These are phyloP conservation scores for Drosophila fuyamai DNA, from an alignment of 1,140 invertebrate genomes.

Conservation along the genomic window DNA sequence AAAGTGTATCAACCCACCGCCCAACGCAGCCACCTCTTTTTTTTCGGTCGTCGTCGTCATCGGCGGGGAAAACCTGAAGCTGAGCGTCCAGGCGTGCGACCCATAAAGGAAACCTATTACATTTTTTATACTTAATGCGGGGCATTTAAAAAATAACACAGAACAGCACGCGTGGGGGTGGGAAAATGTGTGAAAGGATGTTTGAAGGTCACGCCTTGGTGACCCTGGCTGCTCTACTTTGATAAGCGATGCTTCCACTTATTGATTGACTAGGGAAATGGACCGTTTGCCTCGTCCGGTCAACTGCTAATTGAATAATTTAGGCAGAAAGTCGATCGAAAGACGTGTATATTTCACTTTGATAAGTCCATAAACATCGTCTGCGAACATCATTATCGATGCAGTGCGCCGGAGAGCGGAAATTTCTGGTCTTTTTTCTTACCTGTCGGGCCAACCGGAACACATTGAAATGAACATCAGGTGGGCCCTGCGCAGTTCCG, in stretches of 20 bases:
- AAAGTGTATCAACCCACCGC: conserved; percentile 36
- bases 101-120: conserved; percentile 71
- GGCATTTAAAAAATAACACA: conserved; percentile 54
- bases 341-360: conserved; percentile 45
- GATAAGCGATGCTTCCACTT: conserved; percentile 54
- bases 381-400: conserved; percentile 44
- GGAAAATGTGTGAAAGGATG: conserved; percentile 59
- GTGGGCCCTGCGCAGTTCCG: conserved; percentile 29
- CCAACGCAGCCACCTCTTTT: conserved; percentile 9
- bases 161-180: conserved; percentile 18
- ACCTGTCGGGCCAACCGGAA: conserved; percentile 42
- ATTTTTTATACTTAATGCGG: conserved; percentile 70
- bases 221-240: conserved; percentile 39
- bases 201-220: conserved; percentile 65
- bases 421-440: conserved; percentile 30
- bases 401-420: conserved; percentile 36
- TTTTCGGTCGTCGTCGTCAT: neutral
- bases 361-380: conserved; percentile 47
- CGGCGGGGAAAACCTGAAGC: conserved; percentile 11
- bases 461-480: conserved; percentile 64
- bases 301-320: conserved; percentile 57
- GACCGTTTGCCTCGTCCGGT: conserved; percentile 3
- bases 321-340: conserved; percentile 34
- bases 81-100: conserved; percentile 27
- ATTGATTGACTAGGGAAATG: conserved; percentile 44